Base-by-base conservation (phyloP, 2,888 invertebrate species). In the Eueremaeus valkanovi region DNA sequence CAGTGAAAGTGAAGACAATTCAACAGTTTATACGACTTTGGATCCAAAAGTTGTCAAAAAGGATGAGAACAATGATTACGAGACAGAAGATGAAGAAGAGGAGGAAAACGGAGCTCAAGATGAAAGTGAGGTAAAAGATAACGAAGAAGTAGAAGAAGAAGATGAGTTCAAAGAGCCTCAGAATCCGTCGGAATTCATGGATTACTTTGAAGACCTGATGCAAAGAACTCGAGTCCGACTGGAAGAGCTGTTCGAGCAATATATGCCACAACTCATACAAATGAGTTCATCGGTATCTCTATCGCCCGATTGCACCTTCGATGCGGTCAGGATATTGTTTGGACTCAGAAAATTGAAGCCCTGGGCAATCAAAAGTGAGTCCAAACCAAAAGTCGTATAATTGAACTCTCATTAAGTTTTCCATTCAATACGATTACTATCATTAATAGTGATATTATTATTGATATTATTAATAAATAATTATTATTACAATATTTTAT, bases 321-420 rank as follows among this genome's bases (percentile, higher is more conserved):
- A 75, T 58, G 51, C 72, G n/a, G n/a, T 75, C 29, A 49, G 72
- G 31, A 55, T 72, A n/a, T 24, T 72, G 29, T 55, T 75, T 16
- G 75, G 72, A 40, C 36, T 75, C 13, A 11, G 75, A 27, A 45
- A 75, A 73, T 24, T 75, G 21, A n/a, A 75, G 58, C 75, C 75
- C 29, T 79, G 84, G 80, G 78, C 78, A 3, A 42, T 78, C 13
- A 78, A 70, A 76, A 76, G 78, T 78, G 72, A 77, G 78, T 75
- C n/a, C n/a, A 36, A 36, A 31, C 18, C 49, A 49, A 49, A 49
- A 5, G n/a, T 49, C 40, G 11, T 5, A 11, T 11, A 40, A 40
- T 40, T 40, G 40, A 9, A 21, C 21, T 51, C 5, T 3, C 11
- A 51, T 51, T n/a, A n/a, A 24, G 21, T 51, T 18, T 3, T 18